Evolutionary conservation across 2,797 vertebrate species (phyloP).

Genomic region (Menidia menidia): DNA sequence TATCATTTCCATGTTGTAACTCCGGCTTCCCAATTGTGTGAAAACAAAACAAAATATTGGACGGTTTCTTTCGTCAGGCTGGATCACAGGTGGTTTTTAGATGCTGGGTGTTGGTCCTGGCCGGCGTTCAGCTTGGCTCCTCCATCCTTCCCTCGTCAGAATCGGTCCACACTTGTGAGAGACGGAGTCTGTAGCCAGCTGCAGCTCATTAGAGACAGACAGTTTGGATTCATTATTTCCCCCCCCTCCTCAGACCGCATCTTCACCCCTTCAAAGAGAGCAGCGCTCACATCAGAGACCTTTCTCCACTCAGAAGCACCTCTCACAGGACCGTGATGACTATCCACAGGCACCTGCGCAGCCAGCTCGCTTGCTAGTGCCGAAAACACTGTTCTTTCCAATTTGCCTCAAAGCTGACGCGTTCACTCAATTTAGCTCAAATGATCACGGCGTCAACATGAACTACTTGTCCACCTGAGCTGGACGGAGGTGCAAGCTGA

Average conservation of each 20-base stretch:
- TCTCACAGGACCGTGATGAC: not conserved
- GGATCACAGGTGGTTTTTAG: slow-evolving; percentile 17
- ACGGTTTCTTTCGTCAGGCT: not conserved
- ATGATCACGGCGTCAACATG: not conserved
- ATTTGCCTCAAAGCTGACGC: not conserved
- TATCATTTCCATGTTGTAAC: not conserved
- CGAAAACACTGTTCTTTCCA: not conserved
- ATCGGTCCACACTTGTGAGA: not conserved
- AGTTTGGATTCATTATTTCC: slow-evolving; percentile 32
- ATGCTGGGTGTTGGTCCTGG: not conserved
- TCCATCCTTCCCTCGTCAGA: not conserved
- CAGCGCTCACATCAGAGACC: slow-evolving; percentile 36
- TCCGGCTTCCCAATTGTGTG: no score
- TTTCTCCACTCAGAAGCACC: not conserved
- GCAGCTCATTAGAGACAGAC: slow-evolving; percentile 45
- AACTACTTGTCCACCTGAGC: not conserved
- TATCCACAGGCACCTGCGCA: not conserved
- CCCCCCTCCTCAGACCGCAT: slow-evolving; percentile 9
- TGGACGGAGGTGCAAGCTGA: not conserved
- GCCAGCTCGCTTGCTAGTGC: not conserved
- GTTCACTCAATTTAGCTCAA: not conserved
- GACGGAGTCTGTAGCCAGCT: slow-evolving; percentile 24
- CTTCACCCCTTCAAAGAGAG: slow-evolving; percentile 23
- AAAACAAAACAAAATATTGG: not conserved
- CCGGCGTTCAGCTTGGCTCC: not conserved